phyloP scores from a whole-genome alignment of 2,888 invertebrate genomes.

The Standfussiana lucernea region DNA sequence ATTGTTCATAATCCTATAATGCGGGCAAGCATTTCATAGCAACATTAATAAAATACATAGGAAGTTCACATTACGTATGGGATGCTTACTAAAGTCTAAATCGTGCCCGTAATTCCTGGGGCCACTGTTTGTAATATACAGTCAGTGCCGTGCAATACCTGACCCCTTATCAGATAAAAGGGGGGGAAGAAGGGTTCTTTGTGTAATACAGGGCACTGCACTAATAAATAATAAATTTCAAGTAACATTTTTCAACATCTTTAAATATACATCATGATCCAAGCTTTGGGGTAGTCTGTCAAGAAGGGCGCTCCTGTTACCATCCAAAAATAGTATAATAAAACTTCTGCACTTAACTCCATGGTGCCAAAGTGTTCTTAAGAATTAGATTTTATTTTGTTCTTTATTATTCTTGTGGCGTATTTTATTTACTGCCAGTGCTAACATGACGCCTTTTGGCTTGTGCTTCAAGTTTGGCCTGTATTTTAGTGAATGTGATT shows the following conservation, averaged over 20 bases:
- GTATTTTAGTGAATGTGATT: slow-evolving; percentile 59
- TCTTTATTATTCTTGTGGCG: slow-evolving; percentile 59
- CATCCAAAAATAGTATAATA: neutral
- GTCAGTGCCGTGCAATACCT: too few species aligned
- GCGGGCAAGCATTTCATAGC: too few species aligned
- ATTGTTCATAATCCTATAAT: too few species aligned
- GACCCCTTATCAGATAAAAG: too few species aligned
- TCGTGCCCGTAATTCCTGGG: too few species aligned
- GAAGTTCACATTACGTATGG: too few species aligned
- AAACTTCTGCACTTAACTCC: slow-evolving; percentile 15
- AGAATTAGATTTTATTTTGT: slow-evolving; percentile 67
- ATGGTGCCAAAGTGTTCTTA: slow-evolving; percentile 46
- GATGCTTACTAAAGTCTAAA: too few species aligned
- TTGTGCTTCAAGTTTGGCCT: slow-evolving; percentile 48
- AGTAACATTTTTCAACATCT: neutral
- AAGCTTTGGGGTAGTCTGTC: neutral
- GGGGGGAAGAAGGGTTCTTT: neutral
- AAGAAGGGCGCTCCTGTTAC: too few species aligned
- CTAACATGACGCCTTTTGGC: slow-evolving; percentile 58
- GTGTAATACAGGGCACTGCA: too few species aligned
- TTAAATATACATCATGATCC: too few species aligned
- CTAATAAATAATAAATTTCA: neutral
- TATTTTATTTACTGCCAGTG: slow-evolving; percentile 63
- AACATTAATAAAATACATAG: too few species aligned
- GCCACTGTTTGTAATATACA: too few species aligned